These are phyloP conservation scores for Nansenia antarctica DNA, from an alignment of 2,113 vertebrate genomes.

Conservation along the genomic window DNA sequence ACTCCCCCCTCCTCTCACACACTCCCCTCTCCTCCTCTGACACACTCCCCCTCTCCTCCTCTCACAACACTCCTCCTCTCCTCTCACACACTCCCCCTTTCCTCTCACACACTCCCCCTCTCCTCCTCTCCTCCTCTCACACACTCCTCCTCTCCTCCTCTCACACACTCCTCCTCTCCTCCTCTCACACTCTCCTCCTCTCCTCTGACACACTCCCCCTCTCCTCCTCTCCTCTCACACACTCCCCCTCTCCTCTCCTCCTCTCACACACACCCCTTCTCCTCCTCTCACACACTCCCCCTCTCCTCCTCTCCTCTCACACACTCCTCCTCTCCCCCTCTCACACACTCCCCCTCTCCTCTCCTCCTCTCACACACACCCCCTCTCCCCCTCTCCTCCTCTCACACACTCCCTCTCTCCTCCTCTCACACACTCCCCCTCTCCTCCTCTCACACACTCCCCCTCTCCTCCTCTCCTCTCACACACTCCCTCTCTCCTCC, in stretches of 20 bases:
- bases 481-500: too few species aligned
- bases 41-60: not conserved
- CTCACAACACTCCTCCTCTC: not conserved
- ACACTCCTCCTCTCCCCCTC: not conserved
- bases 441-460: not conserved
- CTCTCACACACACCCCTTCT: not conserved
- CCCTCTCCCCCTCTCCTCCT: slow-evolving; percentile 6
- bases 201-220: too few species aligned
- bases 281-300: not conserved
- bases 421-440: not conserved
- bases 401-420: not conserved
- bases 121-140: slow-evolving; percentile 14
- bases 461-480: too few species aligned
- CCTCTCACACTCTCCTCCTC: not conserved
- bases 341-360: not conserved
- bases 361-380: not conserved
- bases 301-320: slow-evolving; percentile 11
- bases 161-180: not conserved
- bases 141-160: not conserved
- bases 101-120: slow-evolving; percentile 30
- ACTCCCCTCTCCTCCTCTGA: slow-evolving; percentile 11
- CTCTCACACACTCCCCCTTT: too few species aligned
- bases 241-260: not conserved
- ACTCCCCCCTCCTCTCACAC: too few species aligned
- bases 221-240: slow-evolving; percentile 11